Conservation (phyloP, 2,797 vertebrate genomes). For the Pristis pectinata region DNA sequence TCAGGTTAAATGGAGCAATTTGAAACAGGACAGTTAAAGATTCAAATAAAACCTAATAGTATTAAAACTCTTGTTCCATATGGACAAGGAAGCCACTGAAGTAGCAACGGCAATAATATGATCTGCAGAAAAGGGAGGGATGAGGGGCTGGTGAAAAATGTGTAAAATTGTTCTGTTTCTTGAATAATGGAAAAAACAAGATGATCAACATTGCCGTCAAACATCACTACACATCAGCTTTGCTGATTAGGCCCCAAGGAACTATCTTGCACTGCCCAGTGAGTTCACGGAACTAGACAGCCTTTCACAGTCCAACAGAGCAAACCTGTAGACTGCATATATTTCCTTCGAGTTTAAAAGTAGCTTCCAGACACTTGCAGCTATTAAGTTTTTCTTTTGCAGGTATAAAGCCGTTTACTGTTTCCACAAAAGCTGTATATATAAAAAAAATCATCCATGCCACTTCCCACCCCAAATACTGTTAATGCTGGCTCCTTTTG, state of each 20-base stretch:
- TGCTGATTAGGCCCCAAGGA: not conserved
- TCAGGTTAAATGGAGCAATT: not conserved
- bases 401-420: constrained; percentile 30
- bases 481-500: not conserved
- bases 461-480: constrained; percentile 32
- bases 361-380: constrained; percentile 18
- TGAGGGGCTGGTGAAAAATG: not conserved
- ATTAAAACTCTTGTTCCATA: not conserved
- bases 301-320: not conserved
- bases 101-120: not conserved
- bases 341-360: constrained; percentile 18
- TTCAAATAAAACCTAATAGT: not conserved
- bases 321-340: not conserved
- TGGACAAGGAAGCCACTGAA: not conserved
- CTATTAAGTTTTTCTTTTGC: constrained; percentile 15
- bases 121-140: not conserved
- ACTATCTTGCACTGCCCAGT: not conserved
- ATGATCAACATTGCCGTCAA: not conserved
- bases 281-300: not conserved
- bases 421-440: constrained; percentile 35
- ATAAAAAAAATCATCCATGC: constrained; percentile 21
- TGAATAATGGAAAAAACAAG: not conserved
- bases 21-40: not conserved
- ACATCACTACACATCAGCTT: not conserved
- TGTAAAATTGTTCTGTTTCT: constrained; percentile 23